A percentile compares a stretch with the other conserved stretches of the same genome.
Evolutionary conservation across 2,113 vertebrate genomes (phyloP).

Genomic region (Vombatus ursinus): DNA sequence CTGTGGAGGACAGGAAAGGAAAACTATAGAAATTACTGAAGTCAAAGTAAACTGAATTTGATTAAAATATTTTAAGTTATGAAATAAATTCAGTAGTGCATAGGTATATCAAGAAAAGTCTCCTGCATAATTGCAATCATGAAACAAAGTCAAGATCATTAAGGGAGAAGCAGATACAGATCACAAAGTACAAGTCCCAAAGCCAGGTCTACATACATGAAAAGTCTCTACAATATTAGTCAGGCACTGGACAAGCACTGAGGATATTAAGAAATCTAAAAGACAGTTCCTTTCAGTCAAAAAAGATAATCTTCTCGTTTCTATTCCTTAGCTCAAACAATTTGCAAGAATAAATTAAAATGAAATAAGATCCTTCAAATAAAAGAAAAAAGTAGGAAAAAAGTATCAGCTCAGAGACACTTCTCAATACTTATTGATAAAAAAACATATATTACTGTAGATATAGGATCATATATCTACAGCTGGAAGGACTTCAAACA

Average conservation of each 20-base stretch:
- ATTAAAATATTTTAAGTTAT: not conserved
- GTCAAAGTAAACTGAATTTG: not conserved
- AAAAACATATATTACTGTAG: not conserved
- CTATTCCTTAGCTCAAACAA: not conserved
- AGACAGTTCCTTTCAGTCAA: not conserved
- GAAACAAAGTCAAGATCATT: not conserved
- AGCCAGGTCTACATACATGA: not conserved
- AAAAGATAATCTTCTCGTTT: not conserved
- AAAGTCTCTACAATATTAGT: not conserved
- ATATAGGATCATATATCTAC: not conserved
- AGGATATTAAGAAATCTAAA: not conserved
- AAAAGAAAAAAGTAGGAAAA: not conserved
- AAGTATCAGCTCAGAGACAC: not conserved
- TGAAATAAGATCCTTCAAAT: not conserved
- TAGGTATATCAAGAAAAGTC: not conserved
- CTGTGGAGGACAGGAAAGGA: not conserved
- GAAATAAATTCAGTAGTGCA: not conserved
- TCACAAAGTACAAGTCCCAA: not conserved
- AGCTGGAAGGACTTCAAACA: not conserved
- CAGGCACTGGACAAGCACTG: not conserved
- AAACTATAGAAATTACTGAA: not conserved
- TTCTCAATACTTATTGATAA: not conserved
- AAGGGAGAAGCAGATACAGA: not conserved
- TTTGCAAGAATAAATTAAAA: not conserved
- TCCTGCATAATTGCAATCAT: not conserved